Evolutionary conservation across 1,140 invertebrate species (phyloP).

Genomic region (Drosophila dunni): DNA sequence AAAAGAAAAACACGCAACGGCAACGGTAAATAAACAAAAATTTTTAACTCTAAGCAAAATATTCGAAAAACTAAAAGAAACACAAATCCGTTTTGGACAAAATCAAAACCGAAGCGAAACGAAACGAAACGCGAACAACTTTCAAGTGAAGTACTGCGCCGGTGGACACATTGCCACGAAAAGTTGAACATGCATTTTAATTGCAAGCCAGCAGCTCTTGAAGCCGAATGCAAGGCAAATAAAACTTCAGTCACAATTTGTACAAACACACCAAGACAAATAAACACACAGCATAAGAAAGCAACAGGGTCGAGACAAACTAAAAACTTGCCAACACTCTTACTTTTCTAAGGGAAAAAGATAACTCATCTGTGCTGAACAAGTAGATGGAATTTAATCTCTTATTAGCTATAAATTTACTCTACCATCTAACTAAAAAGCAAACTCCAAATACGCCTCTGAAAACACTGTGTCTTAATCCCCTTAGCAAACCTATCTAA

Average conservation of each 20-base stretch:
- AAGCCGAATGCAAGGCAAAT: constrained; percentile 57
- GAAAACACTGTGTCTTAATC: too few species aligned
- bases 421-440: too few species aligned
- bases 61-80: not conserved
- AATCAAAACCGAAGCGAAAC: constrained; percentile 17
- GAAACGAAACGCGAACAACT: constrained; percentile 52
- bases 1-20: constrained; percentile 56
- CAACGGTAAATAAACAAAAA: constrained; percentile 20
- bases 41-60: not conserved
- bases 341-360: too few species aligned
- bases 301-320: constrained; percentile 27
- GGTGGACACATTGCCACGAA: constrained; percentile 63
- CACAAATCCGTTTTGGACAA: not conserved
- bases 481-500: not conserved
- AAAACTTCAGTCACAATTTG: constrained; percentile 73
- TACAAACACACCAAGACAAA: constrained; percentile 50
- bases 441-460: too few species aligned
- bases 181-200: constrained; percentile 81
- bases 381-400: too few species aligned
- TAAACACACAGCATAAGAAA: constrained; percentile 41
- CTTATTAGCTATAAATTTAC: too few species aligned
- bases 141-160: constrained; percentile 62
- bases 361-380: too few species aligned
- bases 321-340: constrained; percentile 23
- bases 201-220: constrained; percentile 50